Evolutionary conservation across 2,113 vertebrate species (phyloP).

Genomic region (Capreolus pygargus): DNA sequence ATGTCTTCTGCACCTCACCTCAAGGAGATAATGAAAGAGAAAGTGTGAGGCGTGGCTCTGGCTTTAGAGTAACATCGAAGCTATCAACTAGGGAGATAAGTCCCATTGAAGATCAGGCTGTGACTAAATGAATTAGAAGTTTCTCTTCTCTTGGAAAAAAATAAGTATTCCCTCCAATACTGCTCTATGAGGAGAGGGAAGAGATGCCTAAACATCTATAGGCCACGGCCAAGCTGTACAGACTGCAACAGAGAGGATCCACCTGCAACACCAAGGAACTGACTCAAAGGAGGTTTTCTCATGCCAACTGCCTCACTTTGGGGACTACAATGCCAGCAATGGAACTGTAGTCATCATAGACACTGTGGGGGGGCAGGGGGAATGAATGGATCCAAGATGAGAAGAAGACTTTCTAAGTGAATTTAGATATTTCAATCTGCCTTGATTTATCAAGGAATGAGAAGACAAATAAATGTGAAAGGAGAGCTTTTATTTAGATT

Average conservation of each 20-base stretch:
- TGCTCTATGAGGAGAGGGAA: not conserved
- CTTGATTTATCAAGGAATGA: not conserved
- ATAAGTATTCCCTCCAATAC: not conserved
- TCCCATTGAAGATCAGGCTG: not conserved
- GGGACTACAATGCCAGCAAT: not conserved
- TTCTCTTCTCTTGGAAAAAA: not conserved
- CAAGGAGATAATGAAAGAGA: not conserved
- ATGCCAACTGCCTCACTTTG: not conserved
- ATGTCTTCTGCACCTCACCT: not conserved
- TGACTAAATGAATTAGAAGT: not conserved
- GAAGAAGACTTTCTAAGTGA: not conserved
- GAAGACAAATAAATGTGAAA: constrained; percentile 1
- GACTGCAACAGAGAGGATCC: not conserved
- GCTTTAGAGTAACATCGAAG: not conserved
- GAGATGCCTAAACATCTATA: not conserved
- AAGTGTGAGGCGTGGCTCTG: not conserved
- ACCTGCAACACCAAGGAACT: not conserved
- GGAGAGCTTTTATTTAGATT: not conserved
- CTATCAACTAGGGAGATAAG: not conserved
- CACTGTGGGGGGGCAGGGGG: fast-evolving
- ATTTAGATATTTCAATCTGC: not conserved
- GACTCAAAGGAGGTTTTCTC: not conserved
- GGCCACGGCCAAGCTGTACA: not conserved
- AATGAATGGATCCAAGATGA: not conserved
- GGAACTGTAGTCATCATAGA: not conserved